Percentiles rank a stretch among this genome's conserved stretches.
Evolutionary conservation across 2,797 vertebrate species (phyloP).

Genomic region (Diceros bicornis): DNA sequence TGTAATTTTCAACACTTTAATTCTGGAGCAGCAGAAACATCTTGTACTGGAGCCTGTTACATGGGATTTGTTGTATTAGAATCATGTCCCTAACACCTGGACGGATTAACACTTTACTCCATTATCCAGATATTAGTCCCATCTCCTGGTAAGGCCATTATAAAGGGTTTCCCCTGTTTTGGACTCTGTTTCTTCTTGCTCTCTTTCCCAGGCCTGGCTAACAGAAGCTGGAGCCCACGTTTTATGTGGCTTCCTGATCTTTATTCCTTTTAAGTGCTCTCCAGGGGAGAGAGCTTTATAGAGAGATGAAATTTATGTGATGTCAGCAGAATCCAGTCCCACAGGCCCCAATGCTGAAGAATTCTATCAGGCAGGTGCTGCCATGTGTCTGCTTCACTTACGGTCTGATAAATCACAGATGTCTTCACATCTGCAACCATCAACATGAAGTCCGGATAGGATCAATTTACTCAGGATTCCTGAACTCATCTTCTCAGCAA

Average conservation of each 20-base stretch:
- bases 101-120: neutral
- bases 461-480: slow-evolving; percentile 20
- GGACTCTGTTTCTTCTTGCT: neutral
- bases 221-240: slow-evolving; percentile 55
- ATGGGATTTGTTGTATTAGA: neutral
- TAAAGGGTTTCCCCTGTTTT: neutral
- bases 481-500: slow-evolving; percentile 6
- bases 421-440: slow-evolving; percentile 43
- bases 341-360: slow-evolving; percentile 55
- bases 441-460: neutral
- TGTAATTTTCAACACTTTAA: slow-evolving; percentile 18
- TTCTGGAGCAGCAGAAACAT: neutral
- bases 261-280: slow-evolving; percentile 57
- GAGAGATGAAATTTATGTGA: slow-evolving; percentile 66
- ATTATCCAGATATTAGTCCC: neutral
- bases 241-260: slow-evolving; percentile 66
- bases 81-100: neutral
- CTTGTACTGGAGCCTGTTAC: neutral
- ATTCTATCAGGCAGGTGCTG: slow-evolving; percentile 66
- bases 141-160: neutral
- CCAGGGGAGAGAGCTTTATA: neutral
- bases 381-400: neutral
- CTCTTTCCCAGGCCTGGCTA: slow-evolving; percentile 7
- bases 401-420: slow-evolving; percentile 53
- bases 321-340: slow-evolving; percentile 58